Conservation (phyloP, 2,888 invertebrate species). For the Hymenopus coronatus region DNA sequence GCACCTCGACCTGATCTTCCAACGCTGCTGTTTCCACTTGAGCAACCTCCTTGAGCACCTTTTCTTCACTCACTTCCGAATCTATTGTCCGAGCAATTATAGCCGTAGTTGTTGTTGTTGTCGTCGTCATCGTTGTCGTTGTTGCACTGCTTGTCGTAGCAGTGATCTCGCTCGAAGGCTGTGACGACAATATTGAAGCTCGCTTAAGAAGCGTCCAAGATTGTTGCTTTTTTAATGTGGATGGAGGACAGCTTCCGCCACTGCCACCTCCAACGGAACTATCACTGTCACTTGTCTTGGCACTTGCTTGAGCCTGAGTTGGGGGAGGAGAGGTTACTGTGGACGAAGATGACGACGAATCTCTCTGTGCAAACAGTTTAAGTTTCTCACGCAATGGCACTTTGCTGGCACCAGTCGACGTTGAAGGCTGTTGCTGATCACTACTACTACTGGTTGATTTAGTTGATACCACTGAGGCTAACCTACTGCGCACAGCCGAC, state of each 20-base stretch:
- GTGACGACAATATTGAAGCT: slow-evolving; percentile 49
- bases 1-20: neutral
- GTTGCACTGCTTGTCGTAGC: neutral
- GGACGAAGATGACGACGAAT: neutral
- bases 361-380: slow-evolving; percentile 24
- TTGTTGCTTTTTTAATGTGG: slow-evolving; percentile 45
- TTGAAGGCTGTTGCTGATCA: neutral
- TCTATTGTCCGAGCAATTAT: neutral
- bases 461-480: neutral
- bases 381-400: slow-evolving; percentile 25
- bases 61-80: neutral
- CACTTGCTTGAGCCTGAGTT: slow-evolving; percentile 1
- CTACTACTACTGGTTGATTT: neutral
- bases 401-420: neutral
- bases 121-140: neutral
- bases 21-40: neutral
- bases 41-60: neutral
- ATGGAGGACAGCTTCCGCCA: neutral
- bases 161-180: neutral
- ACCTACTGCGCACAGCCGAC: neutral
- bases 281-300: neutral
- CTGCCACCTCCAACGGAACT: neutral
- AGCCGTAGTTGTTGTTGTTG: neutral
- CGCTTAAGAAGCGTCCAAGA: slow-evolving; percentile 77
- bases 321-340: neutral